Evolutionary conservation across 2,888 invertebrate species (phyloP), one percentile per base, ranked within the genome.

Genomic region (Hedya salicella): DNA sequence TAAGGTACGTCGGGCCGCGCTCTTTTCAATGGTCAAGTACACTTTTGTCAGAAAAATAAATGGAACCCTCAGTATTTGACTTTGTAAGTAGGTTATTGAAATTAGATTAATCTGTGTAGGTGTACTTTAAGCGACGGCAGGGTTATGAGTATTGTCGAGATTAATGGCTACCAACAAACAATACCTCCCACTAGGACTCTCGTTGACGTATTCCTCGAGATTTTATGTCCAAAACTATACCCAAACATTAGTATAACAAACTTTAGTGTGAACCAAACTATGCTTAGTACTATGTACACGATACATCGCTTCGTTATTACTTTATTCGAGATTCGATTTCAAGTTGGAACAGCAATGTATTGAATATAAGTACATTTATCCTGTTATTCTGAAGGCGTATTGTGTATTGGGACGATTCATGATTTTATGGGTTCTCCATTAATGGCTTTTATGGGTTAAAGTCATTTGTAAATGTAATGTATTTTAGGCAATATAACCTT

Each of bases 381-480:
- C 14, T 14, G 13, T 56, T 32, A 25, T 52, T 17, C 19, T 25
- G 17, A 16, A 50, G 48, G 16, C 13, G 8, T 21, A 11, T 11
- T n/a, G 13, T 42, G 19, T 13, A 57, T 42, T n/a, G n/a, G n/a
- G 25, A n/a, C n/a, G n/a, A n/a, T 53, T 19, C 46, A 65, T 53
- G 48, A 53, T 65, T 65, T 65, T 65, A 65, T 65, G 46, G 42
- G 32, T 16, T 48, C 21, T 9, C 60, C 46, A 48, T 59, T 60
- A 65, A 65, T 46, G 19, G 60, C 39, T 53, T 59, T 42, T 30
- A 46, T 25, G 39, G 30, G 46, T 46, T 50, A 13, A 53, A 30
- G 17, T 52, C 50, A 59, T 53, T 65, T 44, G 57, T 59, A 25
- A 59, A 44, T 46, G 50, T 59, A 52, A 25, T 50, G 50, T 50